Evolutionary conservation across 2,113 vertebrate genomes (phyloP).

Genomic region (Zapornia atra): DNA sequence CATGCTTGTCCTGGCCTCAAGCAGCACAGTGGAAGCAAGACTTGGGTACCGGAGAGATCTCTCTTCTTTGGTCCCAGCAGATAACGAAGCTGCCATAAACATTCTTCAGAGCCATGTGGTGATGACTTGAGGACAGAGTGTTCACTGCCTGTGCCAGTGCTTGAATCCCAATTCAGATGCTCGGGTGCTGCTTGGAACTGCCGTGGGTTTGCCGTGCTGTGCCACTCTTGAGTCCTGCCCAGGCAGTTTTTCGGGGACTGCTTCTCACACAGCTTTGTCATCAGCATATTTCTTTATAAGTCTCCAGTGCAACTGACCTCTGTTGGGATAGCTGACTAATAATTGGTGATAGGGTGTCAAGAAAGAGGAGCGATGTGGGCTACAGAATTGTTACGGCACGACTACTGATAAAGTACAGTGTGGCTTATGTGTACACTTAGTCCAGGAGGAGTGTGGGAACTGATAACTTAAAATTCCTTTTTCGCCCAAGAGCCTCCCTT

Average conservation of each 20-base stretch:
- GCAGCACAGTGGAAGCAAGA: background rate
- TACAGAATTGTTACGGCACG: background rate
- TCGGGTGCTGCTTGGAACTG: background rate
- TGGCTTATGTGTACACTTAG: background rate
- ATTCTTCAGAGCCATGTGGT: rapidly evolving
- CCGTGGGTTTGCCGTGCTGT: rapidly evolving
- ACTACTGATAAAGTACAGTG: background rate
- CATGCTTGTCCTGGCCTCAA: background rate
- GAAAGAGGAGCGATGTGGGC: background rate
- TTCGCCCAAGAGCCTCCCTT: background rate
- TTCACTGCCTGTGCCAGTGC: background rate
- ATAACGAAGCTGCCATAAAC: background rate
- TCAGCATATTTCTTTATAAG: background rate
- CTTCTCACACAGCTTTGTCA: rapidly evolving
- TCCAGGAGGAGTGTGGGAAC: background rate
- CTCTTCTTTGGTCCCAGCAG: rapidly evolving
- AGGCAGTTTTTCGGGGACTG: rapidly evolving
- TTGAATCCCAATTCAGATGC: background rate
- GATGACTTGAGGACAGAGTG: background rate
- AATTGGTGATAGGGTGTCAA: background rate
- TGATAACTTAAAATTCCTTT: background rate
- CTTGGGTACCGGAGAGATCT: rapidly evolving
- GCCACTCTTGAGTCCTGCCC: background rate
- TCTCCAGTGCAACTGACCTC: background rate
- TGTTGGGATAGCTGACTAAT: background rate